phyloP scores from a whole-genome alignment of 1,140 invertebrate genomes.

The Trachelipus rathkii region DNA sequence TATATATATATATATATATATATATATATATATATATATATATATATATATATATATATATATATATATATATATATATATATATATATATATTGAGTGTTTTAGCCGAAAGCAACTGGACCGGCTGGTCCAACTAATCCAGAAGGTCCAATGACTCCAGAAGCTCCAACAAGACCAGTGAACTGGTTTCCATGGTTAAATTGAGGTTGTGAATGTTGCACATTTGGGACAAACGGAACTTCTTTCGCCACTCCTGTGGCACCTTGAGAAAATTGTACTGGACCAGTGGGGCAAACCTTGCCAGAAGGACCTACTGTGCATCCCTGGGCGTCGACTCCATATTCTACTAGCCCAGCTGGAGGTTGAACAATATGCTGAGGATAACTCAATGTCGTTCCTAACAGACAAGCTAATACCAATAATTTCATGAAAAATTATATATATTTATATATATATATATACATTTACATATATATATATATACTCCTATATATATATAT shows the following conservation, averaged over 20 bases:
- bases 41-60: not conserved
- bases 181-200: conserved; percentile 22
- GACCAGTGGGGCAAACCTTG: conserved; percentile 33
- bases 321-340: conserved; percentile 29
- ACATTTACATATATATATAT: too few species aligned
- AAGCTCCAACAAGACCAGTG: conserved; percentile 44
- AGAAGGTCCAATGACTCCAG: conserved; percentile 44
- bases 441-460: too few species aligned
- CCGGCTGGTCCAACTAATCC: conserved; percentile 42
- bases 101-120: conserved; percentile 37
- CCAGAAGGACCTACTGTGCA: conserved; percentile 40
- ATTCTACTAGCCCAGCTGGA: not conserved
- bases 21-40: conserved; percentile 4
- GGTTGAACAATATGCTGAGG: not conserved
- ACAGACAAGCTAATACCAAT: too few species aligned
- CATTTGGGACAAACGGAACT: not conserved
- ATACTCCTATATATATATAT: too few species aligned
- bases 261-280: conserved; percentile 32
- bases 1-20: too few species aligned
- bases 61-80: conserved; percentile 5
- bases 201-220: not conserved
- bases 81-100: not conserved
- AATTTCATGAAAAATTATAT: too few species aligned
- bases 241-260: not conserved
- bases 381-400: too few species aligned